Evolutionary conservation across 2,888 invertebrate genomes (phyloP), one percentile per base, ranked within the genome.

Genomic region (Hedya salicella): DNA sequence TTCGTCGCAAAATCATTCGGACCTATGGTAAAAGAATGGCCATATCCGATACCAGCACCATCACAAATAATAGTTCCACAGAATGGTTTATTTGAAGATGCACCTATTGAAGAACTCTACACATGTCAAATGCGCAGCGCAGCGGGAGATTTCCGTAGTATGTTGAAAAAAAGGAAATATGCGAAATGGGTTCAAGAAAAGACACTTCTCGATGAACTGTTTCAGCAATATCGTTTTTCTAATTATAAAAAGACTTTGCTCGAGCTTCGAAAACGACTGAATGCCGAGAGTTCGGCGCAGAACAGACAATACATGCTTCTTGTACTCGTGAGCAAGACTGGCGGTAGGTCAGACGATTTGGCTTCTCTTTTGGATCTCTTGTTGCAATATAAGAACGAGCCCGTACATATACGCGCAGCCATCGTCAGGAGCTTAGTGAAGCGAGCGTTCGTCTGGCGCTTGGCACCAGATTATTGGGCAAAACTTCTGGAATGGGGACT

Each of bases 291-390:
- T 52, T 76, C 79, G 2, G 67, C 77, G 0, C 78, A 87, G 44
- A 82, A 81, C 19, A 75, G 89, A 13, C 79, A 86, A 39, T 83
- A 79, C 60, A 88, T 90, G 71, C 75, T 89, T 64, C 71, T 88
- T 2, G 88, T 89, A 3, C 75, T 90, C 25, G 81, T 89, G 0
- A 89, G 88, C 68, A 90, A 89, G 68, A 85, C 76, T 19, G 88
- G 87, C 3, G 83, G 85, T 0, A 75, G 78, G 21, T 69, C 69
- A 5, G 80, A 80, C 1, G 74, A 78, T 46, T 71, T 88, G 1
- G 75, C 78, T 3, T 72, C 76, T 21, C 68, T 89, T 17, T 63
- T 89, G 44, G 73, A 77, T n/a, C 53, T 89, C 0, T 73, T 81
- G 9, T 69, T 74, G 16, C 75, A 72, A 40, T 80, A 86, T 54